These are phyloP conservation scores for Eupleurogrammus muticus DNA, from an alignment of 2,797 vertebrate genomes.

Conservation along the genomic window DNA sequence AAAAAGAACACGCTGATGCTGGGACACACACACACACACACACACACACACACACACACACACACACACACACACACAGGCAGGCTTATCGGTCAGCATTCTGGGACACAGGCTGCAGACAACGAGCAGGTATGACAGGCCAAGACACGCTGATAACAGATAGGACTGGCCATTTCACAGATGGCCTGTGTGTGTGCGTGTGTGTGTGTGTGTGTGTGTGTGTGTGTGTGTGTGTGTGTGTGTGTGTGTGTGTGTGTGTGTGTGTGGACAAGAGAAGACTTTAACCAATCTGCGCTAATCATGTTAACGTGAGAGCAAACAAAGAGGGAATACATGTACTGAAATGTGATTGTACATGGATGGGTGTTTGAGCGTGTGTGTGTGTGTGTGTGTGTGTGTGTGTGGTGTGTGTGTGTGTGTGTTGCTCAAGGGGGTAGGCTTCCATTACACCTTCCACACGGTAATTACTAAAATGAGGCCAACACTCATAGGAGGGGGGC, in stretches of 20 bases:
- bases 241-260: constrained; percentile 17
- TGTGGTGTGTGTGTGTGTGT: constrained; percentile 22
- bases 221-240: constrained; percentile 19
- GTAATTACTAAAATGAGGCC: constrained; percentile 72
- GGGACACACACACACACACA: constrained; percentile 27
- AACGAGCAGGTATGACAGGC: constrained; percentile 74
- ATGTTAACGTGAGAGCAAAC: constrained; percentile 10
- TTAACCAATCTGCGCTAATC: not conserved
- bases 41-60: constrained; percentile 30
- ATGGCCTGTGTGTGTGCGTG: constrained; percentile 17
- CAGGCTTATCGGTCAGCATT: constrained; percentile 64
- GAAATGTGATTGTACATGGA: not conserved
- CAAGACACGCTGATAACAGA: constrained; percentile 68
- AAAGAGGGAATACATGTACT: not conserved
- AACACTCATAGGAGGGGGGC: constrained; percentile 48
- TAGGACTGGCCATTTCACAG: constrained; percentile 54
- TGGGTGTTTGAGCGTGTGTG: not conserved
- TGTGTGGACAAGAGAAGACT: constrained; percentile 17
- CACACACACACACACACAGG: constrained; percentile 20
- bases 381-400: not conserved
- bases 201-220: constrained; percentile 17
- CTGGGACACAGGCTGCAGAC: constrained; percentile 68
- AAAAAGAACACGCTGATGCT: constrained; percentile 36
- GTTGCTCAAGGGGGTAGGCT: constrained; percentile 47
- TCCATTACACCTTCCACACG: constrained; percentile 64